phyloP scores from a whole-genome alignment of 2,113 vertebrate species.

The Coturnix japonica region DNA sequence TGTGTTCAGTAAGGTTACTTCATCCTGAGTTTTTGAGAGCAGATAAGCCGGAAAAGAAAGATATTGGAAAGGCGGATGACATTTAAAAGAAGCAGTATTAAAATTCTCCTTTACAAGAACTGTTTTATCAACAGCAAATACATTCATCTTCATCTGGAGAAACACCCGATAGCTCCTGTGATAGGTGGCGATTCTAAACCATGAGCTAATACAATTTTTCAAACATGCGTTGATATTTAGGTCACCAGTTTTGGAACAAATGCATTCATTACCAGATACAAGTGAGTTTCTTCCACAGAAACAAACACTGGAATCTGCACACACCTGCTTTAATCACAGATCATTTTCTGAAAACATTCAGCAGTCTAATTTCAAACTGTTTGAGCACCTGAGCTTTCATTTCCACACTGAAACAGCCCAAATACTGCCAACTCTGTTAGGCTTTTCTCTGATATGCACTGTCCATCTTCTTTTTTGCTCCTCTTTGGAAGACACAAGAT shows the following conservation, averaged over 20 bases:
- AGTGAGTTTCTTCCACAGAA: constrained; percentile 8
- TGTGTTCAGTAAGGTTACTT: constrained; percentile 10
- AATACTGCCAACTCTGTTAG: background rate
- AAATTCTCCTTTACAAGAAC: constrained; percentile 2
- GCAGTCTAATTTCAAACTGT: constrained; percentile 46
- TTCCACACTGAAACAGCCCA: background rate
- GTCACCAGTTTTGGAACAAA: background rate
- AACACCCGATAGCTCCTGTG: background rate
- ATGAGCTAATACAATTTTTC: background rate
- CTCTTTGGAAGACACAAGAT: background rate
- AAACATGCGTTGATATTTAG: background rate
- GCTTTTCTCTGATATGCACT: background rate
- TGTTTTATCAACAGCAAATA: constrained; percentile 36
- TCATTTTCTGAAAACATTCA: constrained; percentile 16
- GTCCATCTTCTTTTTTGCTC: background rate
- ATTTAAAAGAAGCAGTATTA: constrained; percentile 29
- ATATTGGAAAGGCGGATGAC: background rate
- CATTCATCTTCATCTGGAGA: constrained; percentile 1
- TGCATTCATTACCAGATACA: background rate
- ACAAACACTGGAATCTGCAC: background rate
- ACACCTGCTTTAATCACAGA: constrained; percentile 6
- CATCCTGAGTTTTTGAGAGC: constrained; percentile 12
- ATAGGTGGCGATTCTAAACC: background rate
- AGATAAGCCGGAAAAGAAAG: constrained; percentile 23
- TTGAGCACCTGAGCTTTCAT: constrained; percentile 50